Conservation (phyloP, 2,797 vertebrate species). For the Danio albolineatus region DNA sequence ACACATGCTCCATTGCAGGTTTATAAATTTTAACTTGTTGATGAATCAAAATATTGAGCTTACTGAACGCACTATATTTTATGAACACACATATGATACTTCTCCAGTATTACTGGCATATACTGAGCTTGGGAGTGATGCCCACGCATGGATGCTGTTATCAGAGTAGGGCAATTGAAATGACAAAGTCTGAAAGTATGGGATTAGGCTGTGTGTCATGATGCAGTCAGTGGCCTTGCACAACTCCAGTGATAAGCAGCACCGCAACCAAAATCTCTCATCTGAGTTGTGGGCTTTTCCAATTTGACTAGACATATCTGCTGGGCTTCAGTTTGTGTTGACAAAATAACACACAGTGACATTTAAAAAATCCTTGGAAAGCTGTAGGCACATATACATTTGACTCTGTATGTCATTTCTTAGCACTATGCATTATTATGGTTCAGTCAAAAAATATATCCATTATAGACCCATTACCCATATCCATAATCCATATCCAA, state of each 20-base stretch:
- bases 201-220: conserved; percentile 48
- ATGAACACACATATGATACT: conserved; percentile 17
- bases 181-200: conserved; percentile 45
- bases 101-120: conserved; percentile 39
- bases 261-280: conserved; percentile 20
- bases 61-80: conserved; percentile 4
- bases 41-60: neutral
- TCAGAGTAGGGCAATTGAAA: conserved; percentile 45
- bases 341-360: neutral
- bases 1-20: neutral
- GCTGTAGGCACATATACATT: neutral
- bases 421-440: neutral
- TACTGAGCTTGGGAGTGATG: conserved; percentile 28
- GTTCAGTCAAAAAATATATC: conserved; percentile 21
- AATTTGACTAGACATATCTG: conserved; percentile 10
- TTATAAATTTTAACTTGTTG: neutral
- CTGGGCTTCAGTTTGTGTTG: neutral
- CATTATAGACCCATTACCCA: conserved; percentile 27
- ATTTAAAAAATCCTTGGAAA: neutral
- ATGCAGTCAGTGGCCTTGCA: conserved; percentile 48
- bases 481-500: neutral
- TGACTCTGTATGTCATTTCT: neutral
- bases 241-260: conserved; percentile 43
- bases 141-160: conserved; percentile 39
- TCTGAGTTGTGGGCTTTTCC: conserved; percentile 24